Conservation (phyloP, 2,113 vertebrate genomes). For the Trichomycterus rosablanca region DNA sequence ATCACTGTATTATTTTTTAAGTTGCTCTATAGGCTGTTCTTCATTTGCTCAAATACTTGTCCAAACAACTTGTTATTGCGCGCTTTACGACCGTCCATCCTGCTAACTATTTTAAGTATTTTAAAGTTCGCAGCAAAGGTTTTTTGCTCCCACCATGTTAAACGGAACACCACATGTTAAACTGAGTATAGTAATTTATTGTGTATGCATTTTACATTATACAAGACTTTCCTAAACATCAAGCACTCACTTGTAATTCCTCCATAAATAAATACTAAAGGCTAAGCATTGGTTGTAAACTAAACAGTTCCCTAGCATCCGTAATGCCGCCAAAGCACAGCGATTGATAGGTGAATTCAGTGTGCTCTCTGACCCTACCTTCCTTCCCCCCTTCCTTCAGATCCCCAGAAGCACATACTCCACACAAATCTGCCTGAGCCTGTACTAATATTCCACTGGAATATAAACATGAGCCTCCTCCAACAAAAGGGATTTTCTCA, state of each 20-base stretch:
- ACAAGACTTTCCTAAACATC: background rate
- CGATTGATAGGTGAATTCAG: constrained; percentile 18
- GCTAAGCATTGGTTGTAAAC: background rate
- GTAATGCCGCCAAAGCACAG: constrained; percentile 6
- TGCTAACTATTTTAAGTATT: too few relatives aligned
- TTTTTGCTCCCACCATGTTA: too few relatives aligned
- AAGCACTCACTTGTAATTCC: background rate
- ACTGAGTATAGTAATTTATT: too few relatives aligned
- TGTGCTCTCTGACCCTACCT: background rate
- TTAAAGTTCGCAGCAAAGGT: too few relatives aligned
- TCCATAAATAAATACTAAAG: background rate
- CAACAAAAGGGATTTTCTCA: constrained; percentile 49
- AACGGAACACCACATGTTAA: too few relatives aligned
- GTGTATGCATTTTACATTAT: background rate
- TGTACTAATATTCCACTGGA: constrained; percentile 44
- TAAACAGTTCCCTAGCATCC: constrained; percentile 41
- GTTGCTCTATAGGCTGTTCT: too few relatives aligned
- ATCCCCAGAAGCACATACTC: constrained; percentile 25
- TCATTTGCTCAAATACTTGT: too few relatives aligned
- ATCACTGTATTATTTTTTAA: too few relatives aligned
- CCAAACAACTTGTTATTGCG: too few relatives aligned
- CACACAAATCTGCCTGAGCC: constrained; percentile 39
- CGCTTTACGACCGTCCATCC: too few relatives aligned
- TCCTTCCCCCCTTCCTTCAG: too few relatives aligned
- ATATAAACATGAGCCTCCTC: constrained; percentile 48